Evolutionary conservation across 2,113 vertebrate genomes (phyloP), one percentile per base, ranked within the genome.

Genomic region (Elachura formosa): DNA sequence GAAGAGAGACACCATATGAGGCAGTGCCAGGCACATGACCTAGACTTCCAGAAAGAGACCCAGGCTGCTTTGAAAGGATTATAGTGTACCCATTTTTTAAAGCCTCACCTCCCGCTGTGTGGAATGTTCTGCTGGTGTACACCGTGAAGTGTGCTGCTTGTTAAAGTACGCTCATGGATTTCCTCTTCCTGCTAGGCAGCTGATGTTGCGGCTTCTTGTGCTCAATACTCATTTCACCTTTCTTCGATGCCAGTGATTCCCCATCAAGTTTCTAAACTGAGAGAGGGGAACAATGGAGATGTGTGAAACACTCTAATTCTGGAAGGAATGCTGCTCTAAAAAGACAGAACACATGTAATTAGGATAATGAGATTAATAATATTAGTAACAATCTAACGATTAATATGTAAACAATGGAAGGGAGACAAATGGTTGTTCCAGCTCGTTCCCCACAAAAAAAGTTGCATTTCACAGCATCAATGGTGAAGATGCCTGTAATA

Each of bases 21-120:
- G 80, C 91, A 56, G 86, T 91, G 76, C 92, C 92, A 95, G 94
- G 96, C 93, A 80, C 93, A 92, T 94, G 62, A 41, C 93, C 92
- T 80, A 84, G 77, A 26, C 92, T 90, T 95, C 87, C 77, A 90
- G 83, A 92, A 87, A 84, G 79, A 94, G 73, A 85, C 85, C 71
- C 51, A 80, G 75, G 41, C 96, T 92, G 85, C 61, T 95, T 94
- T 90, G 33, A 64, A 77, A 75, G 82, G 85, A 66, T 84, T 96
- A 22, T 2, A 67, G 52, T 63, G 34, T 66, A 62, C 66, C 63
- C 40, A 0, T 73, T 90, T 94, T 41, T 90, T 62, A 34, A 68
- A 84, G 52, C 55, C 48, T 96, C 8, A 1, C 82, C 73, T 95
- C 77, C 72, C 5, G 9, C 84, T 2, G 0, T 48, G 51, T 72